phyloP scores from a whole-genome alignment of 2,797 vertebrate genomes.

The Enteromius paludinosus region DNA sequence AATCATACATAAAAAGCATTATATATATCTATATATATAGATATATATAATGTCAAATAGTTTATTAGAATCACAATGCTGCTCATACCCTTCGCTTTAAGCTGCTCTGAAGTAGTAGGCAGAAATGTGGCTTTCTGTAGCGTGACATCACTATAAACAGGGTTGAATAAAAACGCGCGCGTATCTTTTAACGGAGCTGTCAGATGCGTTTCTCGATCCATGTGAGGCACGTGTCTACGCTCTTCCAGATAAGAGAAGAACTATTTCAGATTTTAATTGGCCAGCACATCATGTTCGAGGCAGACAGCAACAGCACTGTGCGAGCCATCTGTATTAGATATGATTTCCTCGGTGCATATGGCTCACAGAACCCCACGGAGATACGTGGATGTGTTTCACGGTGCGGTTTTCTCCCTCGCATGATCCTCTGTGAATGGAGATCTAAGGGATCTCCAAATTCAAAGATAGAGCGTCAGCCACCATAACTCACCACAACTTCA shows the following conservation, averaged over 20 bases:
- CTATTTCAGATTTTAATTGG: constrained; percentile 42
- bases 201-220: constrained; percentile 8
- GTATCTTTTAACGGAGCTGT: background rate
- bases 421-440: constrained; percentile 12
- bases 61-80: background rate
- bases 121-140: background rate
- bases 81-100: background rate
- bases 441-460: constrained; percentile 25
- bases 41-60: background rate
- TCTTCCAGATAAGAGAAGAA: constrained; percentile 17
- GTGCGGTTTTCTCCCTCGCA: background rate
- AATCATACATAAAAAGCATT: too few relatives aligned
- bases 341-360: constrained; percentile 21
- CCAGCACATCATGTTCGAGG: constrained; percentile 11
- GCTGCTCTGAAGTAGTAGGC: background rate
- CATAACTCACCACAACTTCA: constrained; percentile 25
- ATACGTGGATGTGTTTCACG: background rate
- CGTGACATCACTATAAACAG: background rate
- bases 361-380: background rate
- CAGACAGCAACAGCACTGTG: background rate
- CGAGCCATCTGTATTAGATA: constrained; percentile 23
- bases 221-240: constrained; percentile 31
- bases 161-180: background rate
- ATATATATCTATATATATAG: too few relatives aligned
- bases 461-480: constrained; percentile 14